Conservation (phyloP, 2,113 vertebrate genomes). For the Lichenostomus cassidix region DNA sequence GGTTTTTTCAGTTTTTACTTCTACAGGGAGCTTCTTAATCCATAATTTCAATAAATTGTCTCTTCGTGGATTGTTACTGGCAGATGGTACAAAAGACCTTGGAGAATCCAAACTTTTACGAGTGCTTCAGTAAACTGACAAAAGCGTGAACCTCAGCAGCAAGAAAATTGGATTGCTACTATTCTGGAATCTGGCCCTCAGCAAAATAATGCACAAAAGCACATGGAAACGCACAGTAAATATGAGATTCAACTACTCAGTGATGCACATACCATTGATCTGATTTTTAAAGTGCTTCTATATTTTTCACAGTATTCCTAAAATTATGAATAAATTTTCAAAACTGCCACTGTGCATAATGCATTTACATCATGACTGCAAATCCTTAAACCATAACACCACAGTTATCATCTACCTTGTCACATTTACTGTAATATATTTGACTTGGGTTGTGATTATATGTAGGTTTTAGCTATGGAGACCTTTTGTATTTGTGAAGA, state of each 20-base stretch:
- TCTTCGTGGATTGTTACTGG: background rate
- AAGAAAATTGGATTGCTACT: background rate
- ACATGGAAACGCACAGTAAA: background rate
- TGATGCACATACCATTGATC: background rate
- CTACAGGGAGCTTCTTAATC: background rate
- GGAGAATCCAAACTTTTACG: background rate
- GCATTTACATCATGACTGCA: background rate
- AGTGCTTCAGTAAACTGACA: background rate
- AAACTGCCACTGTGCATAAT: background rate
- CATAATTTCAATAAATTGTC: background rate
- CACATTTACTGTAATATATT: constrained; percentile 3
- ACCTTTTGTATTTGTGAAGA: background rate
- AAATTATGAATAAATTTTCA: constrained; percentile 21
- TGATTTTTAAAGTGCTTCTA: background rate
- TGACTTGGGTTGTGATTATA: background rate
- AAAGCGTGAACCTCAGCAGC: background rate
- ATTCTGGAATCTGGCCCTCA: background rate
- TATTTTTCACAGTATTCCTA: constrained; percentile 5
- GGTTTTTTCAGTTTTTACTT: background rate
- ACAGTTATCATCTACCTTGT: background rate
- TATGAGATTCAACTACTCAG: background rate
- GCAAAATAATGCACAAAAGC: background rate
- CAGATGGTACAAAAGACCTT: background rate
- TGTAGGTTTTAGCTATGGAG: background rate
- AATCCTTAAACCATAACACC: background rate